Evolutionary conservation across 2,888 invertebrate species (phyloP).

Genomic region (Protophormia terraenovae): DNA sequence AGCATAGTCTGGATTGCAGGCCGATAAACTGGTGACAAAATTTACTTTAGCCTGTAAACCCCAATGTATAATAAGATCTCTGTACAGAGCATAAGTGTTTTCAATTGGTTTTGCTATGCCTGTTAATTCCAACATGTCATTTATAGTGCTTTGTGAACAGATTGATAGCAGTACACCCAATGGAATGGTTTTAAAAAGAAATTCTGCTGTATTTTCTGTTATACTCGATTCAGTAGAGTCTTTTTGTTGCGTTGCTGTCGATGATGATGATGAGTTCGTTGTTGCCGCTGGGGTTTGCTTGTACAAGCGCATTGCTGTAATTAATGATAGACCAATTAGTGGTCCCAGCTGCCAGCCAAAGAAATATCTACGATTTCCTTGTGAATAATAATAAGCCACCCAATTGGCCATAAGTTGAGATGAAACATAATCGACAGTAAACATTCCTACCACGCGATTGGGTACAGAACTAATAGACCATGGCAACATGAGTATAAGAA

Average conservation of each 20-base stretch:
- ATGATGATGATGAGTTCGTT: constrained; percentile 53
- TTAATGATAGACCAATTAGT: constrained; percentile 75
- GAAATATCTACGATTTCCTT: constrained; percentile 78
- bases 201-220: constrained; percentile 67
- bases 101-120: constrained; percentile 75
- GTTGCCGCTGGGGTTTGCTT: constrained; percentile 65
- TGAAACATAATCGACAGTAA: constrained; percentile 78
- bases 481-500: constrained; percentile 87
- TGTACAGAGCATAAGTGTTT: constrained; percentile 75
- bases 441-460: constrained; percentile 80
- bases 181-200: constrained; percentile 75
- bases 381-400: constrained; percentile 77
- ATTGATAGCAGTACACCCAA: constrained; percentile 75
- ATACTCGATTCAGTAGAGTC: constrained; percentile 45
- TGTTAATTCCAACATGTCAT: constrained; percentile 76
- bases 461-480: constrained; percentile 84
- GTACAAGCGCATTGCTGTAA: constrained; percentile 73
- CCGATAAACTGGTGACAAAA: constrained; percentile 78
- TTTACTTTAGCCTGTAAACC: constrained; percentile 76
- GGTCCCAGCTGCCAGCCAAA: constrained; percentile 79
- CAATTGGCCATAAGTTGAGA: constrained; percentile 78
- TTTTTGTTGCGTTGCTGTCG: constrained; percentile 32
- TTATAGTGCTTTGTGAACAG: constrained; percentile 76
- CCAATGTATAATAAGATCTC: constrained; percentile 78
- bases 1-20: constrained; percentile 78